Base-by-base conservation (phyloP, 2,888 invertebrate genomes). In the Drosophila fulvimacula region DNA sequence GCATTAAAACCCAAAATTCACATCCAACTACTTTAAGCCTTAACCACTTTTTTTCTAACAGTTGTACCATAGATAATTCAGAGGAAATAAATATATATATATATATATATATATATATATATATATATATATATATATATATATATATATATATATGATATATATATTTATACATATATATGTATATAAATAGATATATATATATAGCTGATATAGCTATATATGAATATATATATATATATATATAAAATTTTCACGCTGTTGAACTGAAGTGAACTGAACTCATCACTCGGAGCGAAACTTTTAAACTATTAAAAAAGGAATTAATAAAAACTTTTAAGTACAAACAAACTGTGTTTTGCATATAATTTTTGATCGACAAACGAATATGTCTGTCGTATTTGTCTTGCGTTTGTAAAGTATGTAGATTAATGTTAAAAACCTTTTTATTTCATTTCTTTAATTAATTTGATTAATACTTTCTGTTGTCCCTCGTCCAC, bases 51-150 rank as follows among this genome's bases (percentile, higher is more conserved):
- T 69, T 57, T 77, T 79, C 81, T 85, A 85, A 88, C 84, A 85
- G 84, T 80, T 88, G 78, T 82, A 88, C 86, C 55, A 85, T 88
- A 88, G 53, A 76, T 63, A 65, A 68, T 56, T 62, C 60, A 34
- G 66, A 68, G 69, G 65, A 51, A 82, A n/a, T n/a, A n/a, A 64
- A 66, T 51, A 3, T 30, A 44, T 30, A 58, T 62, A 57, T 76
- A 57, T 75, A 63, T 60, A 46, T n/a, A 63, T 62, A 57, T 80
- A 60, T 75, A 63, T 46, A 70, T 39, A 73, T 39, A 44, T 44
- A 24, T 44, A 11, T n/a, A 15, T 24, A 21, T 24, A 15, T 44
- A 64, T 39, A 32, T 32, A 17, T 49, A 19, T 32, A 30, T 49
- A n/a, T 19, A 49, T 30, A 24, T 44, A 11, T n/a, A 15, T 24